phyloP scores from a whole-genome alignment of 2,797 vertebrate genomes.

The Jordanella pulchra region DNA sequence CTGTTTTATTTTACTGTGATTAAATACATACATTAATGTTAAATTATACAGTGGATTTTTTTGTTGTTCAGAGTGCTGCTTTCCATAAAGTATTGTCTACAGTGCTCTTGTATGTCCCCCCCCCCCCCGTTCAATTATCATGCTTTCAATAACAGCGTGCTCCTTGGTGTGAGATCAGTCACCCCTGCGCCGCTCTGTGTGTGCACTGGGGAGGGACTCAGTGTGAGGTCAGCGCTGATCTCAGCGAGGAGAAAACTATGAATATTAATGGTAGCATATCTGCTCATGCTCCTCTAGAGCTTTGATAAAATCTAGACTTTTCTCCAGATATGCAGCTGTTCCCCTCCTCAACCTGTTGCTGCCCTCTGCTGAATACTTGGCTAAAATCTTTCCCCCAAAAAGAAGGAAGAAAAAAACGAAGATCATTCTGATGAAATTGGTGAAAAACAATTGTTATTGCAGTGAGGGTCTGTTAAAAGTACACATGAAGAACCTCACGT shows the following conservation, averaged over 20 bases:
- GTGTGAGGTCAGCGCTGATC: slow-evolving; percentile 58
- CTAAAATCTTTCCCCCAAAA: too few relatives aligned
- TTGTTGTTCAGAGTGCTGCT: neutral
- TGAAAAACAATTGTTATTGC: too few relatives aligned
- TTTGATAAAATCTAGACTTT: slow-evolving; percentile 3
- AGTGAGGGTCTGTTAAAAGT: too few relatives aligned
- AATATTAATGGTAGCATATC: slow-evolving; percentile 64
- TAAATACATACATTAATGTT: neutral
- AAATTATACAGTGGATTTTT: neutral
- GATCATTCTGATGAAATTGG: too few relatives aligned
- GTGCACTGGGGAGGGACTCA: slow-evolving; percentile 34
- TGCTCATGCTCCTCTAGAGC: slow-evolving; percentile 38
- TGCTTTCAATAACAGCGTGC: slow-evolving; percentile 37
- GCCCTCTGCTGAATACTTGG: too few relatives aligned
- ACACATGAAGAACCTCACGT: too few relatives aligned
- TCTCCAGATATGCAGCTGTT: neutral
- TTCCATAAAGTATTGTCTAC: neutral
- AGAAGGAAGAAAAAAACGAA: too few relatives aligned
- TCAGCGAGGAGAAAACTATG: slow-evolving; percentile 47
- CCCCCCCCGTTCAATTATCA: slow-evolving; percentile 49
- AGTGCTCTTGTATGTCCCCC: slow-evolving; percentile 20
- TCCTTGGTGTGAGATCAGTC: slow-evolving; percentile 54
- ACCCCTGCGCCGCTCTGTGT: too few relatives aligned
- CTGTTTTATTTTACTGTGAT: neutral
- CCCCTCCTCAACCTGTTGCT: neutral